These are phyloP conservation scores for Hirtodrosophila duncani DNA, from an alignment of 2,888 invertebrate genomes.

Conservation along the genomic window DNA sequence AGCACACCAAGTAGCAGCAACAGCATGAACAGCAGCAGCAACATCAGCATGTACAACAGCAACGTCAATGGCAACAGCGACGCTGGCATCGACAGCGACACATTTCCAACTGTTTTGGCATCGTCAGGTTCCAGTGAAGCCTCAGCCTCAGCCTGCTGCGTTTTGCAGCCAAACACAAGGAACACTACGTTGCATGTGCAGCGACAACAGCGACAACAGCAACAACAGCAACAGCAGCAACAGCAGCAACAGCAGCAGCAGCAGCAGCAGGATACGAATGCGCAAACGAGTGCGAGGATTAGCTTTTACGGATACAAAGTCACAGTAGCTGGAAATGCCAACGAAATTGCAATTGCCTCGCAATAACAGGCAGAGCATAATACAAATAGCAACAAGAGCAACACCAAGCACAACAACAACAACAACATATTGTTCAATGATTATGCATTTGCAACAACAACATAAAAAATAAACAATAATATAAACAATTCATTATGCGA, in stretches of 20 bases:
- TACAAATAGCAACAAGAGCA: constrained; percentile 27
- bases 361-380: constrained; percentile 33
- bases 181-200: constrained; percentile 59
- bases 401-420: constrained; percentile 24
- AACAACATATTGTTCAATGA: constrained; percentile 41
- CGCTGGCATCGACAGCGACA: constrained; percentile 49
- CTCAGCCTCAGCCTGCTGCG: constrained; percentile 27
- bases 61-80: constrained; percentile 17
- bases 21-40: neutral
- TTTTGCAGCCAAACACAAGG: constrained; percentile 62
- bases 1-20: constrained; percentile 17
- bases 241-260: constrained; percentile 12
- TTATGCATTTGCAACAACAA: constrained; percentile 25
- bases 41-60: constrained; percentile 14
- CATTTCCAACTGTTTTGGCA: constrained; percentile 74
- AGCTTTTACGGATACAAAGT: constrained; percentile 46
- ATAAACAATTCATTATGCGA: constrained; percentile 23
- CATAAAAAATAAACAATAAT: constrained; percentile 11
- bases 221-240: constrained; percentile 1
- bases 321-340: constrained; percentile 29
- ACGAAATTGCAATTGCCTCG: constrained; percentile 33
- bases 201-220: constrained; percentile 44
- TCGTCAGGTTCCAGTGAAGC: constrained; percentile 61
- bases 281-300: constrained; percentile 26
- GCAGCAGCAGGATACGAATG: constrained; percentile 33